Conservation (phyloP, 2,113 vertebrate genomes). For the Calyptommatus sinebrachiatus region DNA sequence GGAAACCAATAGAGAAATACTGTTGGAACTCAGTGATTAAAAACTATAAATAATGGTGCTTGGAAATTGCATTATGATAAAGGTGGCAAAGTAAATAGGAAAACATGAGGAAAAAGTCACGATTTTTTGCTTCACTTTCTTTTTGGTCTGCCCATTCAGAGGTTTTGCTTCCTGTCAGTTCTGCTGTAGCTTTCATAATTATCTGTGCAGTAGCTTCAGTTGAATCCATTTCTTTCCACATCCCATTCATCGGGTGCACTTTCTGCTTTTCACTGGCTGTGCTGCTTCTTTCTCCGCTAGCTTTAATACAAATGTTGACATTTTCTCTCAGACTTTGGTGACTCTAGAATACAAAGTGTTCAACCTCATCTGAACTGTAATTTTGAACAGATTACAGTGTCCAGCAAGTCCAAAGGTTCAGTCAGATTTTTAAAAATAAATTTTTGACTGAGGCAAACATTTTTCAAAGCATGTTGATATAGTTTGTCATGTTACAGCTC, state of each 20-base stretch:
- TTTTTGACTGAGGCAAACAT: background rate
- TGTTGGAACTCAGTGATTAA: no score
- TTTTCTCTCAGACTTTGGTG: background rate
- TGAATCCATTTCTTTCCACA: background rate
- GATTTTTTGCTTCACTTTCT: no score
- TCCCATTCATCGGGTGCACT: background rate
- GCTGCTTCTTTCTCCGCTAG: background rate
- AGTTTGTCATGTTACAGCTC: background rate
- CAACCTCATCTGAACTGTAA: background rate
- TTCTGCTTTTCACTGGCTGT: background rate
- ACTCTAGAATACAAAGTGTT: background rate
- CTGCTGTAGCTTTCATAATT: background rate
- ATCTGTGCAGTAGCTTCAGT: background rate
- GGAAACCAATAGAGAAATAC: no score
- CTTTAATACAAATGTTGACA: background rate
- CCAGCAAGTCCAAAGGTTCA: background rate
- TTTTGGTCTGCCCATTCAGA: no score
- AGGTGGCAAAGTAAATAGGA: no score
- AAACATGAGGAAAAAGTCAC: no score
- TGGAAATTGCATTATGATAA: no score
- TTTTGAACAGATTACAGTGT: background rate
- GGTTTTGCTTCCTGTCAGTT: no score
- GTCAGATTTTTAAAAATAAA: slow-evolving; percentile 10
- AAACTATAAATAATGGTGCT: no score
- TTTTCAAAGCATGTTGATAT: slow-evolving; percentile 6